Evolutionary conservation across 2,113 vertebrate genomes (phyloP).

Genomic region (Scatophagus argus): DNA sequence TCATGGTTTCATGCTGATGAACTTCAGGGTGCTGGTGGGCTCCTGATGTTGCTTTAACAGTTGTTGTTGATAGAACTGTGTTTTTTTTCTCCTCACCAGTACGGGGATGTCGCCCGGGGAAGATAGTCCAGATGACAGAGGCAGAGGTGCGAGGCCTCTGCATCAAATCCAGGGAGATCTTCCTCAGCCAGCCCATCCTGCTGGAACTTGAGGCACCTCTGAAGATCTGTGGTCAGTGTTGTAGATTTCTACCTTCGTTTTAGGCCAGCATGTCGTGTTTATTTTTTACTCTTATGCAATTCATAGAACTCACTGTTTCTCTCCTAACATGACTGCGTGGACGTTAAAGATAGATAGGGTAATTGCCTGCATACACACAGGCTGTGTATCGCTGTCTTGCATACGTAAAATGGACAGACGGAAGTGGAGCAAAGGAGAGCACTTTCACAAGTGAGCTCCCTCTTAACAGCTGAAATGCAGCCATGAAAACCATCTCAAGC

Average conservation of each 20-base stretch:
- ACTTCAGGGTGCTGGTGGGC: not conserved
- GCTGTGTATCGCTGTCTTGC: not conserved
- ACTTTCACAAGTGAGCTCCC: not conserved
- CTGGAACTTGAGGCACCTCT: conserved; percentile 79
- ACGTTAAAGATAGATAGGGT: not conserved
- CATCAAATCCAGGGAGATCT: conserved; percentile 84
- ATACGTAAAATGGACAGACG: not conserved
- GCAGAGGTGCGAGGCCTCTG: conserved; percentile 76
- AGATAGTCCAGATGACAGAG: conserved; percentile 82
- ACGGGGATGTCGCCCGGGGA: conserved; percentile 81
- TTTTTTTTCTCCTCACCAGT: conserved; percentile 62
- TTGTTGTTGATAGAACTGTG: not conserved
- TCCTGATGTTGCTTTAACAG: not conserved
- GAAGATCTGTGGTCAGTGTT: conserved; percentile 81
- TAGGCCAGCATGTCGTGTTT: not conserved
- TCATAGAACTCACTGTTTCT: not conserved
- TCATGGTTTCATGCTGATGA: not conserved
- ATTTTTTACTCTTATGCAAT: not conserved
- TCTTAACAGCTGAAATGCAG: conserved; percentile 19
- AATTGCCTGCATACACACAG: not conserved
- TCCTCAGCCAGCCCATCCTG: conserved; percentile 82
- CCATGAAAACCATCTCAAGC: conserved; percentile 23
- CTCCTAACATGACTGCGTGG: conserved; percentile 3
- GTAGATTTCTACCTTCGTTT: not conserved
- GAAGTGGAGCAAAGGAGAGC: conserved; percentile 1